Percentiles rank a stretch among this genome's conserved stretches.
These are phyloP conservation scores for Lepidothrix coronata DNA, from an alignment of 2,113 vertebrate species.

Conservation along the genomic window DNA sequence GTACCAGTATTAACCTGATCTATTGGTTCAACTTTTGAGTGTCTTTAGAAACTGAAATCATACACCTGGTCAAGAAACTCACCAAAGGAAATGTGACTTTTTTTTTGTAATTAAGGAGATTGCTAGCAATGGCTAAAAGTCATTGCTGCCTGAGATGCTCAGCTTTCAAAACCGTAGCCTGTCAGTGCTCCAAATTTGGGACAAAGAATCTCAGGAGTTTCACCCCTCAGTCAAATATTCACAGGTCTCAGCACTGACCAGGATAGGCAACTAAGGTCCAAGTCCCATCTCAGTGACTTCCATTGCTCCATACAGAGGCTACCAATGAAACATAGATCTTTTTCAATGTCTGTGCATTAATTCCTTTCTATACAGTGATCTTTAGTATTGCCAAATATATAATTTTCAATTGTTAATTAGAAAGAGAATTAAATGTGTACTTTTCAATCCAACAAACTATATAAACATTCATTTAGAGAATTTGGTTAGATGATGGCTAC, in stretches of 20 bases:
- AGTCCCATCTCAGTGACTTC: neutral
- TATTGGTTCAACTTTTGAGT: neutral
- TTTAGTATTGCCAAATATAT: neutral
- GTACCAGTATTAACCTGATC: neutral
- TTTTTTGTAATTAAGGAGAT: neutral
- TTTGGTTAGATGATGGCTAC: neutral
- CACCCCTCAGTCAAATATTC: neutral
- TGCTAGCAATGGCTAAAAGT: neutral
- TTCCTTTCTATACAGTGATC: neutral
- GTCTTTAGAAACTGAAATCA: neutral
- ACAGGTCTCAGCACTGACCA: neutral
- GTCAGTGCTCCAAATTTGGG: neutral
- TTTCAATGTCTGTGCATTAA: neutral
- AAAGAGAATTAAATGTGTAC: neutral
- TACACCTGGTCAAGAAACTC: neutral
- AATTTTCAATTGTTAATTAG: neutral
- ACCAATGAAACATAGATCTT: neutral
- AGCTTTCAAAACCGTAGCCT: neutral
- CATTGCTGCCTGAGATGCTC: neutral
- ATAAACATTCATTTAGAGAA: neutral
- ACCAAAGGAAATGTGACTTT: neutral
- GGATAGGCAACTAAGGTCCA: neutral
- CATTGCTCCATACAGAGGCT: neutral
- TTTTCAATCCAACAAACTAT: neutral
- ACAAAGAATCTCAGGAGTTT: neutral